Conservation (phyloP, 2,888 invertebrate genomes). For the Cheilosia scutellata region DNA sequence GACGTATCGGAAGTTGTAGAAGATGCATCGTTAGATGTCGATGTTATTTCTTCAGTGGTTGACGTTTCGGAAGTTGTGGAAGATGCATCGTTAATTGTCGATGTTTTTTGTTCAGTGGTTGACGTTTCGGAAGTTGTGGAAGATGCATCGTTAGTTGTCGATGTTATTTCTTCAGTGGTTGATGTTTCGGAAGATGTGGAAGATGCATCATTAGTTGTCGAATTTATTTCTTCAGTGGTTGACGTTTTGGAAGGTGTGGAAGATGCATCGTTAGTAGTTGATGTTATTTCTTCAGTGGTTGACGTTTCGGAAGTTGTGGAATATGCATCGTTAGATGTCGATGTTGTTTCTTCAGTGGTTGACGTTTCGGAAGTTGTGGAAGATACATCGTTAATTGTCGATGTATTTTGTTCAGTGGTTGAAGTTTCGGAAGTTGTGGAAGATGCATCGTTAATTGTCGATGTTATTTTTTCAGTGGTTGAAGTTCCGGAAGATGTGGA, state of each 20-base stretch:
- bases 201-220: not conserved
- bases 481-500: not conserved
- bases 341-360: not conserved
- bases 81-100: not conserved
- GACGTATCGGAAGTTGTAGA: not conserved
- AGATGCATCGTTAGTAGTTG: too few species aligned
- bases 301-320: not conserved
- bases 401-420: not conserved
- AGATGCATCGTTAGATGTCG: not conserved
- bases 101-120: not conserved
- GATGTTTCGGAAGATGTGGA: not conserved
- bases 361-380: too few species aligned
- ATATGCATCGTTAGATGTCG: slow-evolving; percentile 1
- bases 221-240: not conserved
- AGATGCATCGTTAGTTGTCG: not conserved
- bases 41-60: not conserved
- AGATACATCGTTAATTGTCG: too few species aligned
- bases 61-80: not conserved
- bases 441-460: not conserved
- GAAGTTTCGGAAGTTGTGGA: not conserved
- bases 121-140: not conserved
- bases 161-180: not conserved
- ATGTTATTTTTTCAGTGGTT: not conserved
- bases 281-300: too few species aligned
- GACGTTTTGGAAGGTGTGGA: too few species aligned